These are phyloP conservation scores for Drosophila orena DNA, from an alignment of 1,140 invertebrate species.

Conservation along the genomic window DNA sequence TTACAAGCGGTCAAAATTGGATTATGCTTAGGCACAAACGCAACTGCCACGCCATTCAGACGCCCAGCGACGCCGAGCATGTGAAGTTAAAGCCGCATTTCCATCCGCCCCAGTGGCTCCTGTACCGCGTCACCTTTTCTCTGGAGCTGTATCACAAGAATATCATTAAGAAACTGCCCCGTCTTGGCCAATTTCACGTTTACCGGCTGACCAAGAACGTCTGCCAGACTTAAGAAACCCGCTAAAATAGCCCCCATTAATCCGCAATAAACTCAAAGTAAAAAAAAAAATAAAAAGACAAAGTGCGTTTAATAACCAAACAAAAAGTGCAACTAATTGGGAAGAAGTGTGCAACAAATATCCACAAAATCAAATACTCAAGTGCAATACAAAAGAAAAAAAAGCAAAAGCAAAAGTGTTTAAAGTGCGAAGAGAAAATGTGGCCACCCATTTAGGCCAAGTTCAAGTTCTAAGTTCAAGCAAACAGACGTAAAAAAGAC, in stretches of 20 bases:
- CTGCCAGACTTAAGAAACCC: slow-evolving; percentile 61
- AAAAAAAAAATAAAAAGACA: slow-evolving; percentile 24
- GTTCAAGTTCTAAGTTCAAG: slow-evolving; percentile 44
- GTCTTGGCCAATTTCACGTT: slow-evolving; percentile 46
- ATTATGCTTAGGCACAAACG: slow-evolving; percentile 81
- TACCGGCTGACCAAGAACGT: slow-evolving; percentile 66
- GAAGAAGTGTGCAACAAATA: slow-evolving; percentile 19
- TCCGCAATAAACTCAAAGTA: slow-evolving; percentile 6
- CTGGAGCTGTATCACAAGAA: slow-evolving; percentile 77
- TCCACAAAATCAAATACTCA: slow-evolving; percentile 30
- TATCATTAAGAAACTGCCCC: slow-evolving; percentile 64
- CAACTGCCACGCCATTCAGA: slow-evolving; percentile 51
- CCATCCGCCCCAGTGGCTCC: slow-evolving; percentile 32
- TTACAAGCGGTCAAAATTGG: slow-evolving; percentile 60
- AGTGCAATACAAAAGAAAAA: slow-evolving; percentile 42
- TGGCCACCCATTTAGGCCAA: slow-evolving; percentile 43
- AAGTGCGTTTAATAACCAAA: slow-evolving; percentile 26
- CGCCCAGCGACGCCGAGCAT: slow-evolving; percentile 67
- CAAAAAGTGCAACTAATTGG: background rate
- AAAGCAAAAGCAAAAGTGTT: slow-evolving; percentile 31
- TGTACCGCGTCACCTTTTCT: slow-evolving; percentile 58
- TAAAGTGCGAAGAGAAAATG: slow-evolving; percentile 47
- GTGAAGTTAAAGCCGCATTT: slow-evolving; percentile 59
- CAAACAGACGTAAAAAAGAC: slow-evolving; percentile 3
- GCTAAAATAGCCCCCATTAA: slow-evolving; percentile 7